A percentile compares a stretch with the other conserved stretches of the same genome.
These are phyloP conservation scores for Apocrypta bakeri DNA, from an alignment of 1,140 invertebrate species.

Conservation along the genomic window DNA sequence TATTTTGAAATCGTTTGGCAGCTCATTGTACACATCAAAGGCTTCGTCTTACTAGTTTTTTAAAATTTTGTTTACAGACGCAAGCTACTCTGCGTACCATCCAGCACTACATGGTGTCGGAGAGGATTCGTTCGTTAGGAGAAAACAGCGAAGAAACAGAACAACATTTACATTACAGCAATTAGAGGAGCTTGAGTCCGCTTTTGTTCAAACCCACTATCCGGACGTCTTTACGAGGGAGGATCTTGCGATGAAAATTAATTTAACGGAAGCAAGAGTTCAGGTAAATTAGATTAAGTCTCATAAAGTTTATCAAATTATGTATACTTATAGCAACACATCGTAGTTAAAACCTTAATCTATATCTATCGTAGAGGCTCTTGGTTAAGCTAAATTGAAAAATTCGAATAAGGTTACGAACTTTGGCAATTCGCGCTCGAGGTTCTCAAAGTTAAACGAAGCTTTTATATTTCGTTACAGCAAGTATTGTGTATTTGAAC, in stretches of 20 bases:
- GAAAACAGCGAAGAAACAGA: constrained; percentile 95
- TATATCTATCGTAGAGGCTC: not conserved
- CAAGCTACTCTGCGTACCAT: constrained; percentile 89
- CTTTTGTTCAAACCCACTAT: constrained; percentile 98
- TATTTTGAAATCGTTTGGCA: no score
- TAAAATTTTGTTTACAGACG: constrained; percentile 86
- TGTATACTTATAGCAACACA: no score
- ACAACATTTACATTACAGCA: constrained; percentile 97
- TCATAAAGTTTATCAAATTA: not conserved
- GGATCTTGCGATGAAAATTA: constrained; percentile 98
- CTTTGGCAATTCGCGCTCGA: not conserved
- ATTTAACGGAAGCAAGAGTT: constrained; percentile 96
- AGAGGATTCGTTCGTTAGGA: constrained; percentile 95
- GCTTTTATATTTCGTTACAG: no score
- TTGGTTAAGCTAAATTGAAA: not conserved
- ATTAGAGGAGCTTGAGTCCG: constrained; percentile 97
- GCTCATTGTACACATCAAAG: no score
- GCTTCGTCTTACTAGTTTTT: no score
- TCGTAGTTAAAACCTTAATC: no score
- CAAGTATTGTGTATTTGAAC: no score
- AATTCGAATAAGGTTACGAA: not conserved
- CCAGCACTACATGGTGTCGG: constrained; percentile 87
- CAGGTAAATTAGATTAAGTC: constrained; percentile 80
- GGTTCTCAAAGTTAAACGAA: no score
- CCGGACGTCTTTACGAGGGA: constrained; percentile 98